Percentiles rank a stretch among this genome's conserved stretches.
Conservation (phyloP, 2,113 vertebrate species). For the Leucosticte australis region DNA sequence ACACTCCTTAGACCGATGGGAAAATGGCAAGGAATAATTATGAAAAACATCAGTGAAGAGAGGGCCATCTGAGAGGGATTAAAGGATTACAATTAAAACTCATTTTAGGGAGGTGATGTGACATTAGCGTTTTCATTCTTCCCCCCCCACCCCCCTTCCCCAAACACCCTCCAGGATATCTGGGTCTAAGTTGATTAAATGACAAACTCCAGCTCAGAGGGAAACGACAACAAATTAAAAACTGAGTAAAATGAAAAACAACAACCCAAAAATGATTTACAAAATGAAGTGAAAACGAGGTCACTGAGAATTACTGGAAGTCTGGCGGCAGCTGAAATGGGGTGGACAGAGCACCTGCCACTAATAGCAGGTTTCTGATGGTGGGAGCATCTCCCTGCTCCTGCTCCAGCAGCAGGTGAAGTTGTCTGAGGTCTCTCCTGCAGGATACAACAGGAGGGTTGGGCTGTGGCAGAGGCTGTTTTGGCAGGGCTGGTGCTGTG, state of each 20-base stretch:
- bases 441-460: accelerated
- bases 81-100: conserved; percentile 80
- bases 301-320: conserved; percentile 8
- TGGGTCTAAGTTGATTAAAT: conserved; percentile 60
- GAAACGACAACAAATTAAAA: conserved; percentile 48
- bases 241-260: conserved; percentile 10
- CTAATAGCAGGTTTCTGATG: neutral
- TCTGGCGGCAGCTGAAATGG: neutral
- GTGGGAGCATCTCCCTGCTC: neutral
- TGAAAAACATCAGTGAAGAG: conserved; percentile 73
- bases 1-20: conserved; percentile 71
- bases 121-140: conserved; percentile 55
- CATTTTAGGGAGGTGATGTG: conserved; percentile 64
- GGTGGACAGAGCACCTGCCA: conserved; percentile 27
- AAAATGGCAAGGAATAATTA: conserved; percentile 78
- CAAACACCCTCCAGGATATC: conserved; percentile 55
- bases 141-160: neutral
- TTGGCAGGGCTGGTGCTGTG: neutral
- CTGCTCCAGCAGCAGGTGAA: neutral
- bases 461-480: neutral
- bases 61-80: conserved; percentile 81
- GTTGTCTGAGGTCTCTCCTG: neutral
- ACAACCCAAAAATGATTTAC: conserved; percentile 21
- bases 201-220: conserved; percentile 40
- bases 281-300: conserved; percentile 45